Evolutionary conservation across 2,888 invertebrate genomes (phyloP).

Genomic region (Melinopterus prodromus): DNA sequence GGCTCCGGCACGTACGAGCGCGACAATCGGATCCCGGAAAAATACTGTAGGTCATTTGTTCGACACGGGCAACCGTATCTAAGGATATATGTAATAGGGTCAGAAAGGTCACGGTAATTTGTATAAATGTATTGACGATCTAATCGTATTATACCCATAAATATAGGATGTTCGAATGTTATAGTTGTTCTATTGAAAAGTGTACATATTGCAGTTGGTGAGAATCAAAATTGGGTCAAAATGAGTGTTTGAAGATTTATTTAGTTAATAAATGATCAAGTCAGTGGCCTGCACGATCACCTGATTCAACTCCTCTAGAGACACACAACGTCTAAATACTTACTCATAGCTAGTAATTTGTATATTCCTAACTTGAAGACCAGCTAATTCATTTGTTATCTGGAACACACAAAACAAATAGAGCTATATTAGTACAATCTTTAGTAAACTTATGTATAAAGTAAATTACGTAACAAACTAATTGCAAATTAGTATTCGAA

Average conservation of each 20-base stretch:
- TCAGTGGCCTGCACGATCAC: no score
- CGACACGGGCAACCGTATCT: slow-evolving; percentile 21
- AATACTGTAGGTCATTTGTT: slow-evolving; percentile 31
- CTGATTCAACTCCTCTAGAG: no score
- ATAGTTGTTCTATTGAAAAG: no score
- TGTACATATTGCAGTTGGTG: no score
- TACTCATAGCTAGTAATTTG: slow-evolving; percentile 33
- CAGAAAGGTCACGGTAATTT: not conserved
- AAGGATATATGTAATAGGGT: not conserved
- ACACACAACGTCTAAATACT: slow-evolving; percentile 23
- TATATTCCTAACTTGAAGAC: slow-evolving; percentile 23
- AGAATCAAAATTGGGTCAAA: no score
- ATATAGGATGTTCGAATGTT: no score
- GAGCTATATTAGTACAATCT: not conserved
- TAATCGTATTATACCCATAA: not conserved
- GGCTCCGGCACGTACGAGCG: not conserved
- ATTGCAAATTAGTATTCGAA: no score
- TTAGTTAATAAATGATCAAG: no score
- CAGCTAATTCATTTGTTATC: not conserved
- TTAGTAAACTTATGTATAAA: no score
- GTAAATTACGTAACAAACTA: no score
- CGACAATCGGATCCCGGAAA: slow-evolving; percentile 6
- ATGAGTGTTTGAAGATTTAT: no score
- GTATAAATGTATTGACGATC: not conserved
- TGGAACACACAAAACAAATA: slow-evolving; percentile 8